Percentiles rank a stretch among this genome's conserved stretches.
Evolutionary conservation across 2,888 invertebrate genomes (phyloP).

Genomic region (Tenthredo scrophulariae): DNA sequence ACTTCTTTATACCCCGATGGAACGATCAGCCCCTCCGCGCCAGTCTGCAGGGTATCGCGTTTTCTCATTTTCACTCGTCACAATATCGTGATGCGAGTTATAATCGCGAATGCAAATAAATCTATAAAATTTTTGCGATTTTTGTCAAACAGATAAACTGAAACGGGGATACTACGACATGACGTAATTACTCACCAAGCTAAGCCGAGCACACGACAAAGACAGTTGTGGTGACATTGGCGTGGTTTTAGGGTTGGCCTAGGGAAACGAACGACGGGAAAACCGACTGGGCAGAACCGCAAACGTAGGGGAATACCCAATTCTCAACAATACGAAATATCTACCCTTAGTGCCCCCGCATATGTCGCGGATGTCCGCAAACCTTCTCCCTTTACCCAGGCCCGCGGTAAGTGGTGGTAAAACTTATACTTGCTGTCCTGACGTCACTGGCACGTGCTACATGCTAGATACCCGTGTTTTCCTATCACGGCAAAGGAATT

Average conservation of each 20-base stretch:
- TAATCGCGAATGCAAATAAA: not conserved
- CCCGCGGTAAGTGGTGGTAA: not conserved
- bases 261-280: conserved; percentile 4
- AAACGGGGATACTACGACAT: not conserved
- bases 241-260: conserved; percentile 16
- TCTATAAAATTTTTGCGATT: not conserved
- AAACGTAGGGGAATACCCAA: conserved; percentile 24
- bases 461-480: not conserved
- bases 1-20: conserved; percentile 14
- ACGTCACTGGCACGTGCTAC: conserved; percentile 11
- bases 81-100: not conserved
- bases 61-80: conserved; percentile 14
- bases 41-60: not conserved
- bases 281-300: conserved; percentile 22
- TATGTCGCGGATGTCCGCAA: conserved; percentile 44
- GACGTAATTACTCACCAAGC: not conserved
- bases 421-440: conserved; percentile 21
- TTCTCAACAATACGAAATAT: conserved; percentile 16
- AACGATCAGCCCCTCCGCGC: conserved; percentile 7
- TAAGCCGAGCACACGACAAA: not conserved
- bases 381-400: not conserved
- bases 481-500: not conserved
- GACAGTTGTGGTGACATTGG: conserved; percentile 4
- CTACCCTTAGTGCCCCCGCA: not conserved
- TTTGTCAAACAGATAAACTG: not conserved